Conservation (phyloP, 2,113 vertebrate genomes). For the Euleptes europaea region DNA sequence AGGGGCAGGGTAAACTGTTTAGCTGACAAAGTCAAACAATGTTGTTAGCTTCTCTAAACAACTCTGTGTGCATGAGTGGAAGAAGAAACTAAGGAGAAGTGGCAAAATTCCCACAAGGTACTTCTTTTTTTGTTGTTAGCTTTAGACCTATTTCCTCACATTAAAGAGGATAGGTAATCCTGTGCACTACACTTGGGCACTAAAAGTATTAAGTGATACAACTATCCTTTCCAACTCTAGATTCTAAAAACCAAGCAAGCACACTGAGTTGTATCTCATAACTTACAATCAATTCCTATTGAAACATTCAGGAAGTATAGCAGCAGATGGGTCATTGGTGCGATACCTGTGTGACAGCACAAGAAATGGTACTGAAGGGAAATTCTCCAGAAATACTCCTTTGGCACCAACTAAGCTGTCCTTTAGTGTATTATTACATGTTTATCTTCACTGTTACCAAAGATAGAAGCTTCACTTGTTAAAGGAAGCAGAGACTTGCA, state of each 20-base stretch:
- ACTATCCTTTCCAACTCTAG: not conserved
- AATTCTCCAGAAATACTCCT: too few species aligned
- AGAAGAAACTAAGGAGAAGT: constrained; percentile 44
- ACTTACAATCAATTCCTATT: not conserved
- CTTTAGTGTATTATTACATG: too few species aligned
- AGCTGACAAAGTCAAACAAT: constrained; percentile 53
- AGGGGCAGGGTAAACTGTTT: constrained; percentile 49
- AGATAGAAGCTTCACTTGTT: too few species aligned
- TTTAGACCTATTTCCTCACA: constrained; percentile 6
- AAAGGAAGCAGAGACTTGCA: too few species aligned
- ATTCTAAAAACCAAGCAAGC: not conserved
- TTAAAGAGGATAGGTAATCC: not conserved
- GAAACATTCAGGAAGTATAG: not conserved
- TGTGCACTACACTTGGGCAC: not conserved
- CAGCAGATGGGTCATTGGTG: not conserved
- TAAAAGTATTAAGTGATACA: not conserved
- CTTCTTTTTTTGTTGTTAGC: not conserved
- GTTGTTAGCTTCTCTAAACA: constrained; percentile 54
- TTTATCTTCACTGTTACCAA: too few species aligned
- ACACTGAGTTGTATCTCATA: not conserved
- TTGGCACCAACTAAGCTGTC: too few species aligned
- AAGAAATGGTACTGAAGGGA: too few species aligned
- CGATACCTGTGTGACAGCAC: not conserved
- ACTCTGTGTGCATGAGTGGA: constrained; percentile 33
- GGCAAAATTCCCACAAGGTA: constrained; percentile 12